Percentiles rank a stretch among this genome's conserved stretches.
These are phyloP conservation scores for Epiperipatus broadwayi DNA, from an alignment of 2,888 invertebrate species.

Conservation along the genomic window DNA sequence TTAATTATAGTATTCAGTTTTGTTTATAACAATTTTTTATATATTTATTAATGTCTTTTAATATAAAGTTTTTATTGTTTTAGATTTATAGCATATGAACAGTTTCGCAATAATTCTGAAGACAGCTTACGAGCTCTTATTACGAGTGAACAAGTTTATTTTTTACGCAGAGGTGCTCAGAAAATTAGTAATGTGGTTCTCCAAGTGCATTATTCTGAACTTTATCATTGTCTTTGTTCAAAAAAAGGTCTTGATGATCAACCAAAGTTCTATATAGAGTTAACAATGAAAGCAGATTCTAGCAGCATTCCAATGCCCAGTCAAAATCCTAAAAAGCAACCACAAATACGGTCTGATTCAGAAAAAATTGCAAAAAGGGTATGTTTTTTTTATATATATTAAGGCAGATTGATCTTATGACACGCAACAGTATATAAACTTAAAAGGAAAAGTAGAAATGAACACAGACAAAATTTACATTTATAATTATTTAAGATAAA, in stretches of 20 bases:
- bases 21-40: not conserved
- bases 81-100: slow-evolving; percentile 58
- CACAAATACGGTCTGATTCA: slow-evolving; percentile 55
- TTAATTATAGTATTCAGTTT: not conserved
- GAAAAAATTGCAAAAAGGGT: slow-evolving; percentile 40
- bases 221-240: slow-evolving; percentile 20
- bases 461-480: too few species aligned
- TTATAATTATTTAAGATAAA: too few species aligned
- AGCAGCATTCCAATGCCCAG: slow-evolving; percentile 25
- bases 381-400: too few species aligned
- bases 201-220: slow-evolving; percentile 22
- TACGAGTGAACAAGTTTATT: slow-evolving; percentile 50
- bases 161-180: slow-evolving; percentile 37
- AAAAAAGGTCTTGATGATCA: too few species aligned
- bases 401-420: too few species aligned
- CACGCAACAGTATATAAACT: too few species aligned
- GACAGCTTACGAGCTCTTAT: slow-evolving; percentile 64
- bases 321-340: slow-evolving; percentile 39
- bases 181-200: slow-evolving; percentile 24
- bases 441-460: too few species aligned
- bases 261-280: slow-evolving; percentile 53
- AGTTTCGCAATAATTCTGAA: slow-evolving; percentile 49
- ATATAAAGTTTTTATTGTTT: slow-evolving; percentile 14
- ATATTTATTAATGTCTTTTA: not conserved
- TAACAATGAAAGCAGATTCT: slow-evolving; percentile 37